Evolutionary conservation across 2,888 invertebrate genomes (phyloP).

Genomic region (Cloeon dipterum): DNA sequence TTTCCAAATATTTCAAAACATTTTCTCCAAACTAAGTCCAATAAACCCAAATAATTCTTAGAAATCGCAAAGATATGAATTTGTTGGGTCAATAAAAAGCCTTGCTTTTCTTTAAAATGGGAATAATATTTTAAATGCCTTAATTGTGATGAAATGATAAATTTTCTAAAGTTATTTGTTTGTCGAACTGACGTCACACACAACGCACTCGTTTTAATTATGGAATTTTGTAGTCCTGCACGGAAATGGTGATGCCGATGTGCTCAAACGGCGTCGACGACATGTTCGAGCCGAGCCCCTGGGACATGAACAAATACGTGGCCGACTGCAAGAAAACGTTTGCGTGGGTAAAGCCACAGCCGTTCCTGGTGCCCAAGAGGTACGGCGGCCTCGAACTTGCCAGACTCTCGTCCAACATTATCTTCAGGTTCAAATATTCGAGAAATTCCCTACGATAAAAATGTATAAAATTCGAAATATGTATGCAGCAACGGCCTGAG

Average conservation of each 20-base stretch:
- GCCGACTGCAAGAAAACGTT: slow-evolving; percentile 38
- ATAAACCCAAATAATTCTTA: too few species aligned
- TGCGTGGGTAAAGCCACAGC: slow-evolving; percentile 42
- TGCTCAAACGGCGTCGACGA: slow-evolving; percentile 52
- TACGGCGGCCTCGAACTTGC: slow-evolving; percentile 58
- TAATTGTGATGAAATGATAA: too few species aligned
- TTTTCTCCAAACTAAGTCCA: too few species aligned
- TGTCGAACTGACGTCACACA: too few species aligned
- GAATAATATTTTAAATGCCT: too few species aligned
- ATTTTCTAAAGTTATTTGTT: too few species aligned
- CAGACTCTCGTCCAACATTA: slow-evolving; percentile 30
- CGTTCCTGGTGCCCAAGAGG: slow-evolving; percentile 38
- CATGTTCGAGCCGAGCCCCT: slow-evolving; percentile 58
- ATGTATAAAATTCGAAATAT: slow-evolving; percentile 8
- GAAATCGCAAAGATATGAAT: too few species aligned
- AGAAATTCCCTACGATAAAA: background rate
- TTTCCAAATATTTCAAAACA: too few species aligned
- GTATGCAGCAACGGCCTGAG: slow-evolving; percentile 62
- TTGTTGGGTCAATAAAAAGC: too few species aligned
- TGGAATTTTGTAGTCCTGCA: slow-evolving; percentile 54
- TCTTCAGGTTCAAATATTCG: slow-evolving; percentile 19
- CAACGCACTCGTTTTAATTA: too few species aligned
- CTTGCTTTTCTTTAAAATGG: too few species aligned
- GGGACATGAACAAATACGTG: slow-evolving; percentile 44
- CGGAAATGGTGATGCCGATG: slow-evolving; percentile 94